A percentile compares a stretch with the other conserved stretches of the same genome.
Evolutionary conservation across 2,113 vertebrate species (phyloP).

Genomic region (Pomatostomus ruficeps): DNA sequence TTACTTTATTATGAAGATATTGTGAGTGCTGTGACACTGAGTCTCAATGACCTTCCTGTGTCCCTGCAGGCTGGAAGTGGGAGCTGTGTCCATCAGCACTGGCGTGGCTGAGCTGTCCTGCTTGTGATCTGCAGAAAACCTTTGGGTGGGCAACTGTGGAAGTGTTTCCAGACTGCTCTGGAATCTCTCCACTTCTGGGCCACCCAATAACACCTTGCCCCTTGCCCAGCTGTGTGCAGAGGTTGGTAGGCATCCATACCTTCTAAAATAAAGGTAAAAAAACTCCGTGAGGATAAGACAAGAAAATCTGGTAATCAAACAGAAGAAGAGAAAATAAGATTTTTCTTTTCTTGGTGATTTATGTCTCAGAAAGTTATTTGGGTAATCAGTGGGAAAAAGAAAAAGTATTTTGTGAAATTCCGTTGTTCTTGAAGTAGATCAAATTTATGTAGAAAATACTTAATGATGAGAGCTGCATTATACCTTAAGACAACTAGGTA

Average conservation of each 20-base stretch:
- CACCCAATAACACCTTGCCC: neutral
- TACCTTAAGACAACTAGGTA: neutral
- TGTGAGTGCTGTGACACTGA: neutral
- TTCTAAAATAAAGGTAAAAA: neutral
- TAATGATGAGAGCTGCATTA: neutral
- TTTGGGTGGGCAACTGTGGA: neutral
- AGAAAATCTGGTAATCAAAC: neutral
- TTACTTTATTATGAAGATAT: neutral
- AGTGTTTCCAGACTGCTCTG: neutral
- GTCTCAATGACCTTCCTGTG: neutral
- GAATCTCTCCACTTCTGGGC: neutral
- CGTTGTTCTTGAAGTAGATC: neutral
- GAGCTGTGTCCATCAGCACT: neutral
- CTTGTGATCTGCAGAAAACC: accelerated
- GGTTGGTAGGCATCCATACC: neutral
- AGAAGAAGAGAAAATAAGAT: neutral
- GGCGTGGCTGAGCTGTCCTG: neutral
- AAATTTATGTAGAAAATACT: neutral
- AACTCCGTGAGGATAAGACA: neutral
- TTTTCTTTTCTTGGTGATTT: neutral
- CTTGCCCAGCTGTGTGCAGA: neutral
- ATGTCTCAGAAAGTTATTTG: neutral
- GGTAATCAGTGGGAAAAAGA: neutral
- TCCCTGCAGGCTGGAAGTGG: neutral
- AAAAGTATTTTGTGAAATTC: neutral